These are phyloP conservation scores for Sinonovacula constricta DNA, from an alignment of 1,140 invertebrate genomes.

Conservation along the genomic window DNA sequence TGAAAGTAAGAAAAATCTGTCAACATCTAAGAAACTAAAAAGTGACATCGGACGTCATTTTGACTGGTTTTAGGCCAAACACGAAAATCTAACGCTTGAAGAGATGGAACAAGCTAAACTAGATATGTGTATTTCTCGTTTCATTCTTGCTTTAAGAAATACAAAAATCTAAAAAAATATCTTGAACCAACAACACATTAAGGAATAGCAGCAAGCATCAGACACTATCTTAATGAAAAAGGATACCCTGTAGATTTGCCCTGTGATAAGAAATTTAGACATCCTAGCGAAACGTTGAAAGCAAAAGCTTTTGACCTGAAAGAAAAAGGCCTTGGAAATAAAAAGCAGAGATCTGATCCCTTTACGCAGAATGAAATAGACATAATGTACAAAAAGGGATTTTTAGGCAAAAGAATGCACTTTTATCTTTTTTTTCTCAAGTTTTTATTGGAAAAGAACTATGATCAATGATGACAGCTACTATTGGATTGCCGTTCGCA, in stretches of 20 bases:
- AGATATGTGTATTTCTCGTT: not conserved
- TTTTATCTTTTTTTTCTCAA: too few species aligned
- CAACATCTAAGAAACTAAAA: not conserved
- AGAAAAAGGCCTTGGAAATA: conserved; percentile 17
- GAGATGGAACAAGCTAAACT: not conserved
- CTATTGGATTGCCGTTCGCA: too few species aligned
- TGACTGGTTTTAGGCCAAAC: not conserved
- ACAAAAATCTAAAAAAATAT: not conserved
- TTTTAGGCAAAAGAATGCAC: not conserved
- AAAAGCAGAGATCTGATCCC: not conserved
- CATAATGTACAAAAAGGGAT: not conserved
- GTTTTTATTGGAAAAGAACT: too few species aligned
- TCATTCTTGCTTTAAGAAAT: not conserved
- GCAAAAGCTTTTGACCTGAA: conserved; percentile 6
- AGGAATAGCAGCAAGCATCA: not conserved
- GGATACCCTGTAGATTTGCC: not conserved
- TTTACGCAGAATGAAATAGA: conserved; percentile 5
- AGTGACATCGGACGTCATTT: not conserved
- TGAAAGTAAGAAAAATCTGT: not conserved
- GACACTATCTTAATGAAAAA: not conserved
- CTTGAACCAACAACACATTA: not conserved
- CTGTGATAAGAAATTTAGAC: not conserved
- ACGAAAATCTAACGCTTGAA: not conserved
- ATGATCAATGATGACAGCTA: too few species aligned
- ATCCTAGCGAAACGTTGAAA: not conserved